phyloP scores from a whole-genome alignment of 2,113 vertebrate species.

The Oreochromis tanganicae region DNA sequence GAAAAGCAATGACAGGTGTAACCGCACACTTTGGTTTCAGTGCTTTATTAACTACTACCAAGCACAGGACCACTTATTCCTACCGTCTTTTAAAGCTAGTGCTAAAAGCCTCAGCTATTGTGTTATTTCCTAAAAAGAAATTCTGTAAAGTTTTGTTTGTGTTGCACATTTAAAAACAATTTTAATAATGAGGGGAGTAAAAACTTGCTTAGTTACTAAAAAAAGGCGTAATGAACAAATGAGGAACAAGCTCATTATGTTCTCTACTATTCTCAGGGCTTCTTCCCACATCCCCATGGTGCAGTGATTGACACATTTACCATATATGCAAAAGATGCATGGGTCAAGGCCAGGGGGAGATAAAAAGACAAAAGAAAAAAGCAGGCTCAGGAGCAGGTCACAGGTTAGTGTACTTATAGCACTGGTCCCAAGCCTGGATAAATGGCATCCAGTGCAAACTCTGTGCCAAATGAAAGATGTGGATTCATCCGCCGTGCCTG shows the following conservation, averaged over 20 bases:
- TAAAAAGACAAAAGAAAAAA: background rate
- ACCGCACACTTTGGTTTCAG: background rate
- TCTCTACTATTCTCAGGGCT: background rate
- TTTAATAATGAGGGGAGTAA: background rate
- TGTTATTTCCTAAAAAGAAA: background rate
- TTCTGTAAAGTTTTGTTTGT: background rate
- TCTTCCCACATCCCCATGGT: background rate
- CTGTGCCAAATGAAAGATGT: background rate
- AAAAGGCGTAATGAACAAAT: background rate
- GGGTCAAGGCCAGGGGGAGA: background rate
- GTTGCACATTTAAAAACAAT: background rate
- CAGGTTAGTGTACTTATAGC: background rate
- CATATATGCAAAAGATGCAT: background rate
- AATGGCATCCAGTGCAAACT: background rate
- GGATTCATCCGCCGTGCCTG: background rate
- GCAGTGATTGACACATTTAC: background rate
- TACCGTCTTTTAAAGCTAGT: background rate
- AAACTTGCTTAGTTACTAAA: background rate
- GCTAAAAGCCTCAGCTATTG: background rate
- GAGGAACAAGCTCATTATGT: background rate
- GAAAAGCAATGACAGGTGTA: background rate
- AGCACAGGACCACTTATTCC: background rate
- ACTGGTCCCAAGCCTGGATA: background rate
- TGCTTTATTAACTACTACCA: background rate
- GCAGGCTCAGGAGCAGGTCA: background rate